Evolutionary conservation across 2,888 invertebrate species (phyloP), one percentile per base, ranked within the genome.

Genomic region (Ommatoiulus sabulosus): DNA sequence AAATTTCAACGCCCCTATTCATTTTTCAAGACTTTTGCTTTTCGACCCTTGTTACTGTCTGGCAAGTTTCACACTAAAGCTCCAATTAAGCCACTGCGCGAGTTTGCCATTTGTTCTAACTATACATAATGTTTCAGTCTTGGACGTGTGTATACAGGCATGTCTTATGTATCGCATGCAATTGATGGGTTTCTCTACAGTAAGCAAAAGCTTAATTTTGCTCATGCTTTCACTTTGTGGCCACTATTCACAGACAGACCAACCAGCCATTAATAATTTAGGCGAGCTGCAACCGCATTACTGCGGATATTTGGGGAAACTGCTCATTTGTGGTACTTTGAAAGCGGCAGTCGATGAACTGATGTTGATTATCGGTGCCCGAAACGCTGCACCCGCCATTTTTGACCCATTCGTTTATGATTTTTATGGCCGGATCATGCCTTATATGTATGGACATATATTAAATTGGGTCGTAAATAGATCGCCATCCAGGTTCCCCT

Each of bases 181-280:
- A 48, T 48, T 48, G 12, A 48, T 48, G 7, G 48, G 8, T 48
- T 48, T 10, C 48, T 12, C 48, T 48, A 12, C 48, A 48, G 48
- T 48, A 10, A 48, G 48, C 63, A 63, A 20, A 20, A 63, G 72
- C 72, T 72, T 72, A 72, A 72, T 72, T 72, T 10, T 72, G 72
- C 72, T 10, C 7, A 1, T 24, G 35, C 12, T 80, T 35, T 80
- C 80, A 35, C 80, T 80, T 80, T 80, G 80, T 80, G 80, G 80
- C 80, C 35, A 35, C 24, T n/a, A 24, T 72, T 24, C 80, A 24
- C 72, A 72, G 8, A 35, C 80, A 4, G 80, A 15, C 80, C 80
- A 80, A 80, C 80, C 80, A 80, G 80, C 80, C 80, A 80, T 80
- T 80, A 80, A 80, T 80, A 35, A 80, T 80, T 80, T 80, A 80